Evolutionary conservation across 2,113 vertebrate species (phyloP).

Genomic region (Indri indri): DNA sequence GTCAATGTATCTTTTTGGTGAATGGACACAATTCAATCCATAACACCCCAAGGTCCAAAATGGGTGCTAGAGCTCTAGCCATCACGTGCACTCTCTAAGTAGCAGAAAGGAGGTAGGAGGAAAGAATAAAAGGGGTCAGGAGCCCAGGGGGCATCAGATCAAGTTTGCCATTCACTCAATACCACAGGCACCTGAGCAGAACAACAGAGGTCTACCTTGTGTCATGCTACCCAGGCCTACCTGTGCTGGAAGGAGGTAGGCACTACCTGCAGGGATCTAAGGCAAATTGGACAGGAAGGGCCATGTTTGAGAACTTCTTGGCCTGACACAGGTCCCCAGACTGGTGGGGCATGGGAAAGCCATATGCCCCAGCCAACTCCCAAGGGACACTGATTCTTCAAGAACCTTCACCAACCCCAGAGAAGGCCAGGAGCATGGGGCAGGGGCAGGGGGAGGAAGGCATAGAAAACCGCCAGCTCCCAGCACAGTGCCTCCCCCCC

Average conservation of each 20-base stretch:
- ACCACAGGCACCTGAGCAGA: background rate
- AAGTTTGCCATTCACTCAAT: background rate
- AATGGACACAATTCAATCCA: background rate
- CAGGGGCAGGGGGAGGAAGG: no score
- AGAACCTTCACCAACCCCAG: background rate
- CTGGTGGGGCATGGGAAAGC: background rate
- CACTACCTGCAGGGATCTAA: background rate
- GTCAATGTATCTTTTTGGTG: background rate
- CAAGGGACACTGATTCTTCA: background rate
- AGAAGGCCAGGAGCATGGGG: background rate
- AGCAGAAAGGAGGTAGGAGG: background rate
- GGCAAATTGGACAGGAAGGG: background rate
- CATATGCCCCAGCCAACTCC: background rate
- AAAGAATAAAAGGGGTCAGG: background rate
- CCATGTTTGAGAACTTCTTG: background rate
- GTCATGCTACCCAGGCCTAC: background rate
- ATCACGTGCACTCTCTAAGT: background rate
- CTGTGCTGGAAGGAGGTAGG: background rate
- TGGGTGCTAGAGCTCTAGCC: background rate
- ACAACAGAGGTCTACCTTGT: background rate
- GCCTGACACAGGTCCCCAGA: background rate
- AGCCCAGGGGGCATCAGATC: background rate
- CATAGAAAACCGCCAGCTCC: background rate
- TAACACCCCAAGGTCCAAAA: background rate
- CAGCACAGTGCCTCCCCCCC: background rate